Conservation (phyloP, 2,113 vertebrate genomes). For the Myiopsitta monachus region DNA sequence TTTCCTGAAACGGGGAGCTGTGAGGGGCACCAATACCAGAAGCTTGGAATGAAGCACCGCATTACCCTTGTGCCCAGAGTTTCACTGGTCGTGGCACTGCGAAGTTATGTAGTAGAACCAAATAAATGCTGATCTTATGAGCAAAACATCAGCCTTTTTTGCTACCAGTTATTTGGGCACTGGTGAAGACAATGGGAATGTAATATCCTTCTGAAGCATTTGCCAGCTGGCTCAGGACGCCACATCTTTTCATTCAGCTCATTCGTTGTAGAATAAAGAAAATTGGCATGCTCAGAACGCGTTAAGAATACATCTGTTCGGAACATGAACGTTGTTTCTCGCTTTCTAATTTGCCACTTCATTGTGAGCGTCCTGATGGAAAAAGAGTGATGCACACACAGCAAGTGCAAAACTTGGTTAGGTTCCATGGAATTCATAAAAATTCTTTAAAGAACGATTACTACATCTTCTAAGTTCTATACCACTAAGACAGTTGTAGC, state of each 20-base stretch:
- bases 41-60: fast-evolving
- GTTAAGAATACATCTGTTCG: constrained; percentile 34
- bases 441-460: neutral
- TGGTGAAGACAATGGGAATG: constrained; percentile 32
- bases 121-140: neutral
- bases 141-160: neutral
- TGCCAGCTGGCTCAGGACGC: constrained; percentile 14
- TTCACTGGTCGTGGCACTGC: fast-evolving
- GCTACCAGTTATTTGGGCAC: neutral
- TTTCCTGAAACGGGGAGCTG: neutral
- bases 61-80: neutral
- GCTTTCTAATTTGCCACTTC: constrained; percentile 2
- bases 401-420: neutral
- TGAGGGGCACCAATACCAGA: fast-evolving
- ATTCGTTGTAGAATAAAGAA: constrained; percentile 40
- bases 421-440: neutral
- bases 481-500: neutral
- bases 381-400: neutral
- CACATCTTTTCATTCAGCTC: constrained; percentile 24
- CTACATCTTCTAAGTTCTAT: neutral
- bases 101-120: neutral
- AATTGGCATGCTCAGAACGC: neutral
- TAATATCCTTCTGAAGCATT: constrained; percentile 35
- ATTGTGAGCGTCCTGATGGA: neutral
- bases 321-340: neutral